A percentile compares a stretch with the other conserved stretches of the same genome.
phyloP scores from a whole-genome alignment of 1,140 invertebrate genomes.

The Platyscapa corneri region DNA sequence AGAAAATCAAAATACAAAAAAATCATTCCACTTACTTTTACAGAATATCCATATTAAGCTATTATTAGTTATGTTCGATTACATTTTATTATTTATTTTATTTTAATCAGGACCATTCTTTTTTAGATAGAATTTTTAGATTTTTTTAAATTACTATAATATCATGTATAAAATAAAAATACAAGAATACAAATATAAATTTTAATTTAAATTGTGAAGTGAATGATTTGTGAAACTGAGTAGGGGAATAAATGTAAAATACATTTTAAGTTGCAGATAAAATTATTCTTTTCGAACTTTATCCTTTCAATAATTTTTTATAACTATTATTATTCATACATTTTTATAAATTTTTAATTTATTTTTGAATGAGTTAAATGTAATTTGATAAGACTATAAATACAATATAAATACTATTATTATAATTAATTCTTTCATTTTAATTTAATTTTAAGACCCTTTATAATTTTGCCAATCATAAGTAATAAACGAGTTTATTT shows the following conservation, averaged over 20 bases:
- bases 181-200: constrained; percentile 59
- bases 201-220: constrained; percentile 72
- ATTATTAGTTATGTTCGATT: constrained; percentile 71
- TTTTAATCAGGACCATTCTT: constrained; percentile 68
- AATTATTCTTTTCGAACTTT: too few species aligned
- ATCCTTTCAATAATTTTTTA: too few species aligned
- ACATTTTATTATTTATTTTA: constrained; percentile 75
- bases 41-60: constrained; percentile 66
- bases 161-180: constrained; percentile 40
- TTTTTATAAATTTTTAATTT: too few species aligned
- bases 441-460: too few species aligned
- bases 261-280: constrained; percentile 71
- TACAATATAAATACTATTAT: too few species aligned
- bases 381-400: too few species aligned
- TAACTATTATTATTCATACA: too few species aligned
- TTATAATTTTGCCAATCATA: too few species aligned
- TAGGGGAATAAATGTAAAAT: constrained; percentile 74
- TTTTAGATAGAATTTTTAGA: constrained; percentile 48
- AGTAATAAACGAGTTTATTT: too few species aligned
- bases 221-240: constrained; percentile 73
- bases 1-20: constrained; percentile 19
- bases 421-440: too few species aligned
- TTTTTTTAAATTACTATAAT: too few species aligned
- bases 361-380: too few species aligned
- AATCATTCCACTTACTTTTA: constrained; percentile 65